Base-by-base conservation (phyloP, 2,888 invertebrate genomes). In the Adela reaumurella region DNA sequence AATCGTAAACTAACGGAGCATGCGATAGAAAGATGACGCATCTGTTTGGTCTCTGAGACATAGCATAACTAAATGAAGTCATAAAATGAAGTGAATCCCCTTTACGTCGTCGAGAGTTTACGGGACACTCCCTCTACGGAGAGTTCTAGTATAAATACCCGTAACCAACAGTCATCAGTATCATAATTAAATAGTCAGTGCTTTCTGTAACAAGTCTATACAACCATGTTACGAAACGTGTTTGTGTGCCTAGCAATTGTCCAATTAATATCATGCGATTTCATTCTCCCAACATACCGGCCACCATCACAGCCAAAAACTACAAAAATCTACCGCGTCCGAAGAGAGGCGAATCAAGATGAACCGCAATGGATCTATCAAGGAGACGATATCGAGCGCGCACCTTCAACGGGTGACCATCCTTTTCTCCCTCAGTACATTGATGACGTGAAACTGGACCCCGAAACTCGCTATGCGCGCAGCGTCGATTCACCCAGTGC, bases 401-500 rank as follows among this genome's bases (percentile, higher is more conserved):
- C 19, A 20, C 61, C 61, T 2, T 51, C 59, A 4, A 52, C 55
- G 8, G 58, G 56, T 1, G 59, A 62, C 29, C 57, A 61, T 50
- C 60, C 61, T 1, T 14, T 50, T 35, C 45, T 63, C 19, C 63
- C 59, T 11, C 49, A 51, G 4, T 50, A 56, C 45, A 61, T 61
- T 20, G 63, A 62, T n/a, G 60, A 63, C 17, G 46, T 62, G n/a
- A 54, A 55, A 17, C 3, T 24, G 17, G 47, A 60, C 24, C 56
- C 60, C 1, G 57, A 57, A 43, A 59, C 51, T 20, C 59, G 65
- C 46, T 55, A 56, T 50, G 62, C 54, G 24, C 62, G 59, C 47
- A 65, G 59, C 51, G 53, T 58, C 4, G 62, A 62, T 50, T 65
- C 59, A 3, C 60, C 59, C 0, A 62, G 63, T 48, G 60, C 61